Conservation (phyloP, 2,888 invertebrate species). For the Oscheius sp. region DNA sequence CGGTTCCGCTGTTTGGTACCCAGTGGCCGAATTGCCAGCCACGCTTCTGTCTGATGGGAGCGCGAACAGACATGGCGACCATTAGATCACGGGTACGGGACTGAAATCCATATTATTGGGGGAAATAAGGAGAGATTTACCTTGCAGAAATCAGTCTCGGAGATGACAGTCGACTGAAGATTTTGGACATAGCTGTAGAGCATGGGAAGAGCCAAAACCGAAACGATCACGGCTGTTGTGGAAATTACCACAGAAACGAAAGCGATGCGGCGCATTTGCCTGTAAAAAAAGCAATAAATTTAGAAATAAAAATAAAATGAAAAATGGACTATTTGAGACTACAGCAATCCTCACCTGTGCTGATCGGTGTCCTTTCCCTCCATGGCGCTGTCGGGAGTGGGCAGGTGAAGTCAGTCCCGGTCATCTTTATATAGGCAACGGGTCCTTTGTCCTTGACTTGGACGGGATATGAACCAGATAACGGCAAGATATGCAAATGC, state of each 20-base stretch:
- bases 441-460: conserved; percentile 38
- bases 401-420: not conserved
- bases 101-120: conserved; percentile 31
- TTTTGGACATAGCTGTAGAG: conserved; percentile 57
- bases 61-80: conserved; percentile 60
- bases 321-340: not conserved
- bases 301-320: not conserved
- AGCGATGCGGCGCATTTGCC: conserved; percentile 55
- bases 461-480: conserved; percentile 33
- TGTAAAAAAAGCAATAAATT: conserved; percentile 29
- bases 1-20: conserved; percentile 63
- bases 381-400: conserved; percentile 25
- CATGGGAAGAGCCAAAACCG: conserved; percentile 59
- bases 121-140: conserved; percentile 25
- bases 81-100: conserved; percentile 70
- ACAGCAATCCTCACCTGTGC: conserved; percentile 29
- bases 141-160: conserved; percentile 60
- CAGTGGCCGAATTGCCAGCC: conserved; percentile 66
- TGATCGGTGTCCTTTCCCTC: conserved; percentile 38
- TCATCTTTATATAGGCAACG: conserved; percentile 25
- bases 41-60: conserved; percentile 52
- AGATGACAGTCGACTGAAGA: conserved; percentile 53
- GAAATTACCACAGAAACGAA: conserved; percentile 55
- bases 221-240: conserved; percentile 54
- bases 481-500: conserved; percentile 35